Base-by-base conservation (phyloP, 2,888 invertebrate genomes). In the Drosophila kokeensis region DNA sequence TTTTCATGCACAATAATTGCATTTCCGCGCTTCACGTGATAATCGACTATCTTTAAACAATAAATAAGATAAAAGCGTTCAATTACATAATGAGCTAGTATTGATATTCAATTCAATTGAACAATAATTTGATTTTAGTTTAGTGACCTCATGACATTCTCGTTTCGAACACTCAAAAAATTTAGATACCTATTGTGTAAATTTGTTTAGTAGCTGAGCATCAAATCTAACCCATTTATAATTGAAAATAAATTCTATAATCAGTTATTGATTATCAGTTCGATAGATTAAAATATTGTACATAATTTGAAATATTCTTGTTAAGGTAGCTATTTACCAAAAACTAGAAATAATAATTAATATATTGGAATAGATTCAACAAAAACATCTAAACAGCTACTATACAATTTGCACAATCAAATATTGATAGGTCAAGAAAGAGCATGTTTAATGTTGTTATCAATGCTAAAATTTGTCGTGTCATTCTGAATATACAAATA, bases 11-110 rank as follows among this genome's bases (percentile, higher is more conserved):
- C 67, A 74, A 77, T 81, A 83, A 79, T 79, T 79, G 63, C 45
- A 70, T 81, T 76, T 77, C 72, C 72, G 61, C 61, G 73, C 71
- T 77, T 83, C 76, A 83, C 81, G 72, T 64, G 74, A 82, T 85
- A 79, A 73, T 65, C 53, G 67, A 49, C 38, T 61, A 77, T 80
- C 80, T 83, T 80, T 70, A 57, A 70, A 69, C 76, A 63, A 78
- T 74, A 76, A 84, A 82, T 73, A 68, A 54, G 74, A 75, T 82
- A 81, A 69, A 60, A 64, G 59, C 45, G 15, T 13, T 21, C n/a
- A 49, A 65, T 38, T 34, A 36, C 2, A 34, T 29, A 54, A 29
- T 34, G 42, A 34, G 18, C 15, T 45, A 21, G n/a, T 29, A 42
- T 67, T 36, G 24, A 50, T 21, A 50, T 34, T 29, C n/a, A 36